phyloP scores from a whole-genome alignment of 2,888 invertebrate genomes.

The Protonemura montana region DNA sequence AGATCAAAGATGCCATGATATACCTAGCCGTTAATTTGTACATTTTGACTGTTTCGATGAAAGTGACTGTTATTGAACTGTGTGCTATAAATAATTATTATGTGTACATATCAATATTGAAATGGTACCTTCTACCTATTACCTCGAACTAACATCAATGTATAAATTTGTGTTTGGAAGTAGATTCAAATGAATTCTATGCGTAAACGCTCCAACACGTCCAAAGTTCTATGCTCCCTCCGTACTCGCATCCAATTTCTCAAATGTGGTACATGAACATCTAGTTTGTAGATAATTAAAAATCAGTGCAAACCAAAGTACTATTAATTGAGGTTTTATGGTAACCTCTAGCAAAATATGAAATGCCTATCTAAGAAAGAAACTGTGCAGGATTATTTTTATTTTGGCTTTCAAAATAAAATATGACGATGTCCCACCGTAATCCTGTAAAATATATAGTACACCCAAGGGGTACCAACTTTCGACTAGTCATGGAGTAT shows the following conservation, averaged over 20 bases:
- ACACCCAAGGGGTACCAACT: not conserved
- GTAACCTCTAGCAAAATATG: not conserved
- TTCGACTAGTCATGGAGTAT: conserved; percentile 43
- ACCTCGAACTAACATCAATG: not conserved
- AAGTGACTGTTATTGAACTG: conserved; percentile 44
- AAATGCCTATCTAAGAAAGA: not conserved
- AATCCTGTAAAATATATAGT: not conserved
- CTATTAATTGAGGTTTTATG: not conserved
- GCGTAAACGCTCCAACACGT: not conserved
- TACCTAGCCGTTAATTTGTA: conserved; percentile 35
- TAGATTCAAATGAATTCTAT: conserved; percentile 31
- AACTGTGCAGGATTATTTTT: not conserved
- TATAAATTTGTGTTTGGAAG: conserved; percentile 35
- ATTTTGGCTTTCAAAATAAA: not conserved
- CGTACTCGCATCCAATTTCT: not conserved
- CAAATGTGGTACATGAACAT: not conserved
- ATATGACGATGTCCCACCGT: not conserved
- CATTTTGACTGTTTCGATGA: conserved; percentile 44
- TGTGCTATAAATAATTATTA: conserved; percentile 42
- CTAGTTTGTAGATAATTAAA: not conserved
- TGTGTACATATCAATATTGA: conserved; percentile 45
- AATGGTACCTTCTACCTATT: conserved; percentile 25
- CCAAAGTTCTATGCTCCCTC: not conserved
- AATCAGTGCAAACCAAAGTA: not conserved
- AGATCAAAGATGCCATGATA: conserved; percentile 12